Conservation (phyloP, 2,797 vertebrate species). For the Carapus acus region DNA sequence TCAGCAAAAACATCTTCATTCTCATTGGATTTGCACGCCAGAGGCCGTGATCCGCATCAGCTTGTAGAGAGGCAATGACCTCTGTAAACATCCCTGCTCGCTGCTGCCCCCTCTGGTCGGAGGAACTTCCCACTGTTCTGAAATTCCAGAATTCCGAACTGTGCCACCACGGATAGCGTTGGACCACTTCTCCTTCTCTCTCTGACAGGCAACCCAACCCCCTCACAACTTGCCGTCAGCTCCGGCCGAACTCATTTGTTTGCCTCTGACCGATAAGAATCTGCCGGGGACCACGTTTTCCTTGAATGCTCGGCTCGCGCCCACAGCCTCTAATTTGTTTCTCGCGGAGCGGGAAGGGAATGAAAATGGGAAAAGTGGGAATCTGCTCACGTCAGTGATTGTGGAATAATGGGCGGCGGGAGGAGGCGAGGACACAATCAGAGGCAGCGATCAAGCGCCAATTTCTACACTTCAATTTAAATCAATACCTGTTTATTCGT, state of each 20-base stretch:
- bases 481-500: slow-evolving; percentile 60
- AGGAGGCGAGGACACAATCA: slow-evolving; percentile 46
- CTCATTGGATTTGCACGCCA: too few relatives aligned
- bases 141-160: too few relatives aligned
- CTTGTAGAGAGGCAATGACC: too few relatives aligned
- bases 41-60: too few relatives aligned
- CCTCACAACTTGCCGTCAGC: slow-evolving; percentile 51
- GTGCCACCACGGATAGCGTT: too few relatives aligned
- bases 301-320: slow-evolving; percentile 37
- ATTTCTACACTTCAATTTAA: slow-evolving; percentile 62
- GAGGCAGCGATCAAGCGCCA: slow-evolving; percentile 50
- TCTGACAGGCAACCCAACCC: slow-evolving; percentile 54
- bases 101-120: too few relatives aligned
- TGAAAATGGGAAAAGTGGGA: slow-evolving; percentile 37
- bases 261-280: slow-evolving; percentile 51
- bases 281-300: slow-evolving; percentile 26
- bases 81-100: too few relatives aligned
- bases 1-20: too few relatives aligned
- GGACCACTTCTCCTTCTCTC: slow-evolving; percentile 4
- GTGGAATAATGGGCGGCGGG: slow-evolving; percentile 45
- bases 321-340: slow-evolving; percentile 45
- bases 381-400: slow-evolving; percentile 56
- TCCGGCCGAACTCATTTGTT: slow-evolving; percentile 48
- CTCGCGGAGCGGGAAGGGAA: slow-evolving; percentile 43
- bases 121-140: too few relatives aligned